phyloP scores from a whole-genome alignment of 2,797 vertebrate species.

The Spinus pinus region DNA sequence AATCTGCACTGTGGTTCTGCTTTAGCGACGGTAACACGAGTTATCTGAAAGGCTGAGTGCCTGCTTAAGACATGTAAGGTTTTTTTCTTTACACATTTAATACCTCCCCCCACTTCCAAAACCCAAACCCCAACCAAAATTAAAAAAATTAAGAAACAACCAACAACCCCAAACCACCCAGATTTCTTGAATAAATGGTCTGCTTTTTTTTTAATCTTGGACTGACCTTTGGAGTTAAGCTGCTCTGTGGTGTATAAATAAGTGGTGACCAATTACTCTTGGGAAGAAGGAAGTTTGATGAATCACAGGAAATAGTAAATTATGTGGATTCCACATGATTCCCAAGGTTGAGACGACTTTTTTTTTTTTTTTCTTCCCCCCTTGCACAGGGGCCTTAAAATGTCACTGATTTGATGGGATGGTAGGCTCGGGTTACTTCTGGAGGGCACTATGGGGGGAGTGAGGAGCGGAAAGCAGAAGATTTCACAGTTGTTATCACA shows the following conservation, averaged over 20 bases:
- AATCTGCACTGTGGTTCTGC: rapidly evolving
- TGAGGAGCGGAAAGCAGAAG: background rate
- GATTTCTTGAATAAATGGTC: slow-evolving; percentile 11
- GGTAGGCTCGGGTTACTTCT: slow-evolving; percentile 49
- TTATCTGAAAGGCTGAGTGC: background rate
- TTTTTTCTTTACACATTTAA: background rate
- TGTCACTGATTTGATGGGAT: slow-evolving; percentile 26
- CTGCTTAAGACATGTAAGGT: background rate
- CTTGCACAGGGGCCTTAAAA: slow-evolving; percentile 1
- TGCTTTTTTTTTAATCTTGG: slow-evolving; percentile 20
- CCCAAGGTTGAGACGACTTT: slow-evolving; percentile 57
- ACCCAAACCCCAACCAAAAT: background rate
- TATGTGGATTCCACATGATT: slow-evolving; percentile 70
- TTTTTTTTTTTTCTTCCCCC: background rate
- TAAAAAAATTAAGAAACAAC: background rate
- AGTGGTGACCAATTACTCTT: slow-evolving; percentile 61
- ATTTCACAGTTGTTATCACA: slow-evolving; percentile 2
- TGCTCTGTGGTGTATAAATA: slow-evolving; percentile 46
- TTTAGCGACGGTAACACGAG: rapidly evolving
- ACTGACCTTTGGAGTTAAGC: slow-evolving; percentile 49
- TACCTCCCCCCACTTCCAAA: rapidly evolving
- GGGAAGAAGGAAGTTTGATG: slow-evolving; percentile 74
- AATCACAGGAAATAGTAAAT: slow-evolving; percentile 78
- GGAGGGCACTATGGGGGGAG: background rate
- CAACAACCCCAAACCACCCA: background rate